Evolutionary conservation across 2,797 vertebrate genomes (phyloP).

Genomic region (Rhinatrema bivittatum): DNA sequence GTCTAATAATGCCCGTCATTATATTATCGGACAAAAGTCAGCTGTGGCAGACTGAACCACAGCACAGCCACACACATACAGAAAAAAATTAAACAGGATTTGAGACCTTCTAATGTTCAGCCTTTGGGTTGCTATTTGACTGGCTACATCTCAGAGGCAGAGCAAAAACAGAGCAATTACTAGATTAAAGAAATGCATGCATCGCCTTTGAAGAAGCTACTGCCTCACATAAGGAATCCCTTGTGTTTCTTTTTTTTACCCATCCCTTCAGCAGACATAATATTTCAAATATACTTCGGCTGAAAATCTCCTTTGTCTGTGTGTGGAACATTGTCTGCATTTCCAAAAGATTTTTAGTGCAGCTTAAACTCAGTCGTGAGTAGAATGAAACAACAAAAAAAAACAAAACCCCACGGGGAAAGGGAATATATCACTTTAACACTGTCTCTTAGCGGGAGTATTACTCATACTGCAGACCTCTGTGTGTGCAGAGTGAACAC

Average conservation of each 20-base stretch:
- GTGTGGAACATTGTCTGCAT: constrained; percentile 14
- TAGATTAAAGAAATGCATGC: constrained; percentile 9
- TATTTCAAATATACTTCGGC: constrained; percentile 9
- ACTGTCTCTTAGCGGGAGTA: too few relatives aligned
- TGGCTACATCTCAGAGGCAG: not conserved
- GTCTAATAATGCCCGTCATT: too few relatives aligned
- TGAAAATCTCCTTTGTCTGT: constrained; percentile 26
- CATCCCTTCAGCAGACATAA: constrained; percentile 16
- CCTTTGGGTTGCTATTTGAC: constrained; percentile 16
- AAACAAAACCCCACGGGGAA: too few relatives aligned
- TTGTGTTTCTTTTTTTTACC: constrained; percentile 2
- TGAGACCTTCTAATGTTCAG: constrained; percentile 29
- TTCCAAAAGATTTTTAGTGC: constrained; percentile 19
- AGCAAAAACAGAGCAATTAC: constrained; percentile 10
- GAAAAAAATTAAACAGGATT: constrained; percentile 16
- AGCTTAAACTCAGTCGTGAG: too few relatives aligned
- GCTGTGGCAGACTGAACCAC: constrained; percentile 26
- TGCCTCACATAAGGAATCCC: not conserved
- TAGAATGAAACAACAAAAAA: too few relatives aligned
- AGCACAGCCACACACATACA: constrained; percentile 20
- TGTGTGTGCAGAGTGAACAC: too few relatives aligned
- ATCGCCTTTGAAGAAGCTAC: constrained; percentile 18
- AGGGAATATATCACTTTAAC: too few relatives aligned
- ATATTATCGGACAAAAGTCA: constrained; percentile 15
- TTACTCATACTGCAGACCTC: too few relatives aligned